Evolutionary conservation across 2,113 vertebrate species (phyloP).

Genomic region (Pao palembangensis): DNA sequence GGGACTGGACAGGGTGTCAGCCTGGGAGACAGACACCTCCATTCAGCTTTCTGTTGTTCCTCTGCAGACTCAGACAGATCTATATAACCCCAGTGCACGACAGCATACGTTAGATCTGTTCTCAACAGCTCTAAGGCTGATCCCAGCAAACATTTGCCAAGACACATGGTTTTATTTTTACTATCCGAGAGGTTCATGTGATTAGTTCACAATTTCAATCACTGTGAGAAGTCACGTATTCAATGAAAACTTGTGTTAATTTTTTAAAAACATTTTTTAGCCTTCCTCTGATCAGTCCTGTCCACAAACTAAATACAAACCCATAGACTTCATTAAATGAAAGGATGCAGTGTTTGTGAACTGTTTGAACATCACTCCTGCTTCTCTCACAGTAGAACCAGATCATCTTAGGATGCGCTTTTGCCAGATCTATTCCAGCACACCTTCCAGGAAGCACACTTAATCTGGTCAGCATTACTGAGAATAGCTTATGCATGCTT

Average conservation of each 20-base stretch:
- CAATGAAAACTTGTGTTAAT: constrained; percentile 50
- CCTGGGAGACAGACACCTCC: constrained; percentile 65
- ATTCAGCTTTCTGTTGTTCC: constrained; percentile 73
- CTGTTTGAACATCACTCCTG: constrained; percentile 25
- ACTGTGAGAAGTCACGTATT: constrained; percentile 63
- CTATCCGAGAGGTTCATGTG: constrained; percentile 68
- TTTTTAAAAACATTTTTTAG: constrained; percentile 47
- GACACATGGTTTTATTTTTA: constrained; percentile 66
- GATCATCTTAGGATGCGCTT: constrained; percentile 48
- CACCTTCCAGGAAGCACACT: constrained; percentile 56
- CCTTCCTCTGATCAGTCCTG: constrained; percentile 21
- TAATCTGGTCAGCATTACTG: constrained; percentile 53
- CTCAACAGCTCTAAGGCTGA: constrained; percentile 61
- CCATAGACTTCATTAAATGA: constrained; percentile 22
- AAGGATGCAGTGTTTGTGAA: constrained; percentile 22
- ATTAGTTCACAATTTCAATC: constrained; percentile 67
- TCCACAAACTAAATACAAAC: not conserved
- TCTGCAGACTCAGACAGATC: constrained; percentile 62
- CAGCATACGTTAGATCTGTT: constrained; percentile 62
- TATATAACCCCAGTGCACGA: constrained; percentile 68
- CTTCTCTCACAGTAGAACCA: constrained; percentile 43
- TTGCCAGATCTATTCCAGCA: constrained; percentile 40
- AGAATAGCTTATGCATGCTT: constrained; percentile 21
- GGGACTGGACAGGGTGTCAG: constrained; percentile 47
- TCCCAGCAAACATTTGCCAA: constrained; percentile 64